Evolutionary conservation across 2,888 invertebrate species (phyloP), one percentile per base, ranked within the genome.

Genomic region (Axea sp.): DNA sequence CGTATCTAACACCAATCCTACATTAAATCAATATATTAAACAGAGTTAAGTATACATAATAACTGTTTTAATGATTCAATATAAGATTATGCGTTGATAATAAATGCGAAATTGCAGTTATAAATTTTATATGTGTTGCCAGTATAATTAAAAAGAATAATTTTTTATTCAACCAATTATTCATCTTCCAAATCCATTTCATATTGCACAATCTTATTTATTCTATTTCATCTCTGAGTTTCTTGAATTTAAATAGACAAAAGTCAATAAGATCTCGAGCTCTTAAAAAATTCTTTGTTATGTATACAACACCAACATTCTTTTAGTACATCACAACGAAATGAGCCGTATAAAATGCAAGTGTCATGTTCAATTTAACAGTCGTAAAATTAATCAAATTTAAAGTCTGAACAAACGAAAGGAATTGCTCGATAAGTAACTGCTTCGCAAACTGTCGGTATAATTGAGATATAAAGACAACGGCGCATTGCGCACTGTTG

Each of bases 1-100:
- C 12, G n/a, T 28, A 26, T 3, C 9, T 26, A 39, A 37, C 28
- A n/a, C 41, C 55, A 41, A 39, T 28, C 12, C 26, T 30, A 41
- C 30, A 22, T 41, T 55, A 30, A 55, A 55, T 55, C 55, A 12
- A 55, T 55, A 39, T 39, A 41, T 55, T 55, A 55, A 55, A 55
- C 41, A 35, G 41, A 41, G 55, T 41, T 55, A 55, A 41, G 55
- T 55, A 39, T 19, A 55, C 55, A 51, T 19, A 35, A 24, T 51
- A 26, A 35, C 11, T 28, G 37, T 11, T 26, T 17, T 35, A 37
- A 17, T 26, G 35, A 53, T 53, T 53, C 17, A 1, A 39, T 37
- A 49, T 39, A 53, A 17, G 35, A 51, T 24, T n/a, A n/a, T n/a
- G n/a, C n/a, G n/a, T n/a, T n/a, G n/a, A n/a, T n/a, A n/a, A n/a